These are phyloP conservation scores for Calliopsis andreniformis DNA, from an alignment of 1,140 invertebrate species.

Conservation along the genomic window DNA sequence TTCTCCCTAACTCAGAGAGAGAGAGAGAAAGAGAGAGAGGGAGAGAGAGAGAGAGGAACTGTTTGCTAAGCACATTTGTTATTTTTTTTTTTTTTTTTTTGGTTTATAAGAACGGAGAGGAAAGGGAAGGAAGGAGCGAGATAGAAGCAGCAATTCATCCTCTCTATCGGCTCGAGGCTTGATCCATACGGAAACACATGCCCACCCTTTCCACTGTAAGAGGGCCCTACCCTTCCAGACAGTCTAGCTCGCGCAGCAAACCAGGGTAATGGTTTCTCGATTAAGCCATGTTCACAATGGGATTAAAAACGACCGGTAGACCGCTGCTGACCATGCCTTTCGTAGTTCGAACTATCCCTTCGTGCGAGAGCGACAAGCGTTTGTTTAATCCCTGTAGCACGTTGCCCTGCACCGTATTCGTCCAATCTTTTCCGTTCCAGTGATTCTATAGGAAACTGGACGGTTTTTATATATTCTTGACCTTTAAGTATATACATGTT, in stretches of 20 bases:
- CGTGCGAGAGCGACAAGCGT: slow-evolving; percentile 55
- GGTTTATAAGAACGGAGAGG: not conserved
- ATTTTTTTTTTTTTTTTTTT: not conserved
- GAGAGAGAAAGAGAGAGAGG: no score
- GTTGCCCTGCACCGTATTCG: slow-evolving; percentile 4
- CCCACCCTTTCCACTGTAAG: slow-evolving; percentile 60
- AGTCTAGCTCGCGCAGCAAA: slow-evolving; percentile 75
- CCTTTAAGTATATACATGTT: no score
- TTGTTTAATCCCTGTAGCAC: slow-evolving; percentile 49
- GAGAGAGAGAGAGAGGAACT: no score
- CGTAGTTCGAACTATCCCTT: slow-evolving; percentile 70
- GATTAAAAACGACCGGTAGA: slow-evolving; percentile 80
- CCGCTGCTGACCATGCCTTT: slow-evolving; percentile 78
- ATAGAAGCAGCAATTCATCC: slow-evolving; percentile 45
- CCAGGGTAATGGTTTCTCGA: slow-evolving; percentile 75
- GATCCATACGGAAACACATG: slow-evolving; percentile 60
- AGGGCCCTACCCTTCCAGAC: slow-evolving; percentile 63
- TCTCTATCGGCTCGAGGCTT: slow-evolving; percentile 58
- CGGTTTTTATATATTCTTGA: not conserved
- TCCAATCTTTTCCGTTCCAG: not conserved
- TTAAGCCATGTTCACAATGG: slow-evolving; percentile 79
- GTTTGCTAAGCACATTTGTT: no score
- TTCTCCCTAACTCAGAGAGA: no score
- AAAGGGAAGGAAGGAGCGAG: slow-evolving; percentile 44
- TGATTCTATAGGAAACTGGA: not conserved